Evolutionary conservation across 2,113 vertebrate genomes (phyloP), one percentile per base, ranked within the genome.

Genomic region (Rhea americana): DNA sequence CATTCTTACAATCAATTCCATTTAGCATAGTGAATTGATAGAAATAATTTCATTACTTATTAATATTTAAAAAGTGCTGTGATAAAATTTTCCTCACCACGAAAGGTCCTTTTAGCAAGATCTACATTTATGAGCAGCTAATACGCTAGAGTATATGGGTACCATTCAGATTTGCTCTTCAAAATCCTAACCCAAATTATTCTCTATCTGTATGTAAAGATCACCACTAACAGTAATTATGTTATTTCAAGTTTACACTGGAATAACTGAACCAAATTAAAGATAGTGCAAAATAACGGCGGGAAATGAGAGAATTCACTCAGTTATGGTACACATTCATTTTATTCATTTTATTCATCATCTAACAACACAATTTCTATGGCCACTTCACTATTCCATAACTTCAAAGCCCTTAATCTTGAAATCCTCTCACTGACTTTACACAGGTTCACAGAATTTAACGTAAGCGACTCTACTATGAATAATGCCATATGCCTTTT

Each of bases 11-110:
- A 96, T 97, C 94, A 94, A 85, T 95, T 85, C 56, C 67, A 85
- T 93, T 97, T 96, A 96, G 56, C 73, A 81, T 68, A 66, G 35
- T 22, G 5, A 93, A 91, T 11, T 89, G 92, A 93, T 59, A 85
- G 59, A 85, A 95, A 59, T 87, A 92, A 93, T 91, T 92, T 86
- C 80, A 95, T 96, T 93, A 92, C 75, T 87, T 92, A 96, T 93
- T 95, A 96, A 96, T 93, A 89, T 25, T 86, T 76, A 93, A 92
- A 83, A 93, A 94, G 66, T 80, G 45, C 73, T 93, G 65, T 56
- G 66, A 91, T 91, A 14, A 96, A 97, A 79, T 85, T 87, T 85
- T 82, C 66, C 51, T 86, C 68, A 87, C 32, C 90, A 80, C 91
- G 39, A 13, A 47, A 47, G 45, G 17, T 47, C 55, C 50, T 89